Percentiles rank a stretch among this genome's conserved stretches.
Conservation (phyloP, 2,797 vertebrate genomes). For the Alca torda region DNA sequence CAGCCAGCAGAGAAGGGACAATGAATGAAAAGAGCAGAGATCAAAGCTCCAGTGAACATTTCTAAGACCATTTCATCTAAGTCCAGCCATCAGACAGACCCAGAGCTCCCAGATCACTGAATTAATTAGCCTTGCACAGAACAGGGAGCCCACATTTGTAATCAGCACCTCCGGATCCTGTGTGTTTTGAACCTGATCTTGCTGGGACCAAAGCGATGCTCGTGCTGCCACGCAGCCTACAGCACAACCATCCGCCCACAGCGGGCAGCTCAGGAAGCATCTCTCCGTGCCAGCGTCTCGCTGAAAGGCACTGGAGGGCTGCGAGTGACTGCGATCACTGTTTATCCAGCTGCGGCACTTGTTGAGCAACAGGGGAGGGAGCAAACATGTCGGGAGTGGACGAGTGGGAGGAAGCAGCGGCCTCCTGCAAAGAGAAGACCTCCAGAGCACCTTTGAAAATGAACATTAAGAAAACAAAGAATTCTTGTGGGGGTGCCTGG, state of each 20-base stretch:
- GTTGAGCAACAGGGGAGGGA: not conserved
- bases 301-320: conserved; percentile 17
- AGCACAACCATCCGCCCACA: not conserved
- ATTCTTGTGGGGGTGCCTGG: not conserved
- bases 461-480: conserved; percentile 47
- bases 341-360: conserved; percentile 55
- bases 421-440: conserved; percentile 52
- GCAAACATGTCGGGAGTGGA: conserved; percentile 15
- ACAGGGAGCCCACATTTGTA: not conserved
- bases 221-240: not conserved
- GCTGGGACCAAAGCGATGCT: rapidly evolving
- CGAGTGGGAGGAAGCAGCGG: conserved; percentile 35
- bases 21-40: not conserved
- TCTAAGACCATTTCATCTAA: not conserved
- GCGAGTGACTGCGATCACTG: not conserved
- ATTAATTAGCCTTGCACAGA: not conserved
- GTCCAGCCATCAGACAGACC: not conserved
- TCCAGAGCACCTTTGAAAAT: conserved; percentile 47
- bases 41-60: not conserved
- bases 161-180: not conserved
- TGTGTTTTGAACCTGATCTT: not conserved
- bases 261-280: not conserved
- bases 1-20: not conserved
- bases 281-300: not conserved
- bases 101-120: not conserved